A percentile compares a stretch with the other conserved stretches of the same genome.
Conservation (phyloP, 1,140 invertebrate genomes). For the Brachionus calyciflorus region DNA sequence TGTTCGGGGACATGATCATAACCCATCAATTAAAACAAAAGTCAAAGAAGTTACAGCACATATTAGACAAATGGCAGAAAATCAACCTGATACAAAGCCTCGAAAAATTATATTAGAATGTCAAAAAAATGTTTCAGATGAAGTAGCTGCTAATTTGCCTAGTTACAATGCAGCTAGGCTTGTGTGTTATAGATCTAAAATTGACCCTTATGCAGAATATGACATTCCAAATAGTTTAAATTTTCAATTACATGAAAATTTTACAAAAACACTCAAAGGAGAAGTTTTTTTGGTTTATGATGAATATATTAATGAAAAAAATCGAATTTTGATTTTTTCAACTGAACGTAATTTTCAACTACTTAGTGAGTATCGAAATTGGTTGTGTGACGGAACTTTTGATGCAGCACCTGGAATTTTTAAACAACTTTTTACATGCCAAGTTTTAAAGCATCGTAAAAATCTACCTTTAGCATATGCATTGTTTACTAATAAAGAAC, state of each 20-base stretch:
- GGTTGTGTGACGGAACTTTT: conserved; percentile 6
- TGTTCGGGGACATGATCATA: too few relatives aligned
- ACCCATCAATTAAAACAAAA: too few relatives aligned
- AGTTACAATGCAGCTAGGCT: too few relatives aligned
- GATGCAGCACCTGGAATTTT: background rate
- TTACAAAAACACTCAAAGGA: background rate
- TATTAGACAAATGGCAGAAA: too few relatives aligned
- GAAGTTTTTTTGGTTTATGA: background rate
- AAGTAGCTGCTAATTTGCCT: too few relatives aligned
- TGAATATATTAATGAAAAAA: background rate
- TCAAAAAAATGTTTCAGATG: too few relatives aligned
- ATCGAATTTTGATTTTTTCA: background rate
- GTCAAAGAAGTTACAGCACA: too few relatives aligned
- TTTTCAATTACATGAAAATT: background rate
- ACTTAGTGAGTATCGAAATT: background rate
- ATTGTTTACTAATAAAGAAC: background rate
- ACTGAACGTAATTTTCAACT: background rate
- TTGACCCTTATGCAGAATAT: conserved; percentile 96
- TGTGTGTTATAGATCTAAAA: too few relatives aligned
- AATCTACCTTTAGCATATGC: conserved; percentile 3
- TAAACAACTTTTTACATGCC: background rate
- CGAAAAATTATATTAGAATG: too few relatives aligned
- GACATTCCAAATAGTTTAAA: background rate
- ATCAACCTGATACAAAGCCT: too few relatives aligned
- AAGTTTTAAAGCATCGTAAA: background rate